phyloP scores from a whole-genome alignment of 2,113 vertebrate genomes.

The Chaenogobius annularis region DNA sequence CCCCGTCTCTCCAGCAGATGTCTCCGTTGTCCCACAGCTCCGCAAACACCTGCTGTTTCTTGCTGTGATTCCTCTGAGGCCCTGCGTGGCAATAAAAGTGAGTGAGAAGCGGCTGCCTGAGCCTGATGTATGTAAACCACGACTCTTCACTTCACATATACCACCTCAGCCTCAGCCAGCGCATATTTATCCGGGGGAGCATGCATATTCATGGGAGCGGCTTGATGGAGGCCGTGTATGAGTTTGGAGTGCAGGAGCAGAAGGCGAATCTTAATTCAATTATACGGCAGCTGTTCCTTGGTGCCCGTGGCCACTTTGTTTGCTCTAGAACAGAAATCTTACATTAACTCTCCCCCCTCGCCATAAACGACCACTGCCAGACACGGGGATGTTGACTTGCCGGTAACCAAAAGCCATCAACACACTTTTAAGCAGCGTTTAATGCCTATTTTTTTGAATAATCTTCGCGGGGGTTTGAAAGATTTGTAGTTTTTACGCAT shows the following conservation, averaged over 20 bases:
- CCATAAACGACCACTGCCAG: slow-evolving; percentile 70
- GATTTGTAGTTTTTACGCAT: slow-evolving; percentile 48
- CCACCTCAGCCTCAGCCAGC: slow-evolving; percentile 42
- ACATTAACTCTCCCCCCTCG: slow-evolving; percentile 64
- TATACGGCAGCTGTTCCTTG: slow-evolving; percentile 78
- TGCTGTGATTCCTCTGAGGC: slow-evolving; percentile 17
- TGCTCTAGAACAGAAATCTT: slow-evolving; percentile 74
- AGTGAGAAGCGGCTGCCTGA: slow-evolving; percentile 25
- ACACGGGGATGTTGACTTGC: slow-evolving; percentile 57
- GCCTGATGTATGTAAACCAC: slow-evolving; percentile 35
- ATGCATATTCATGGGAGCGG: slow-evolving; percentile 72
- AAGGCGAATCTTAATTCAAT: slow-evolving; percentile 80
- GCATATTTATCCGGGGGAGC: slow-evolving; percentile 57
- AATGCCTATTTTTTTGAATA: slow-evolving; percentile 56
- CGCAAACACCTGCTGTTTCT: background rate
- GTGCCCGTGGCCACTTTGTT: slow-evolving; percentile 73
- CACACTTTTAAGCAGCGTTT: slow-evolving; percentile 67
- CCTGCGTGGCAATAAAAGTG: slow-evolving; percentile 28
- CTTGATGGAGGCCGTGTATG: slow-evolving; percentile 73
- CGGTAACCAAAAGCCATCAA: slow-evolving; percentile 68
- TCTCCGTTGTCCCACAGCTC: slow-evolving; percentile 46
- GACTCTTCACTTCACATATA: slow-evolving; percentile 57
- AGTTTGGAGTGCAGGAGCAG: slow-evolving; percentile 73
- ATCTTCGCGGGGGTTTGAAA: slow-evolving; percentile 36
- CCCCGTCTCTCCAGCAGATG: slow-evolving; percentile 61